phyloP scores from a whole-genome alignment of 2,797 vertebrate genomes.

The Petrocephalus schoutedeni region DNA sequence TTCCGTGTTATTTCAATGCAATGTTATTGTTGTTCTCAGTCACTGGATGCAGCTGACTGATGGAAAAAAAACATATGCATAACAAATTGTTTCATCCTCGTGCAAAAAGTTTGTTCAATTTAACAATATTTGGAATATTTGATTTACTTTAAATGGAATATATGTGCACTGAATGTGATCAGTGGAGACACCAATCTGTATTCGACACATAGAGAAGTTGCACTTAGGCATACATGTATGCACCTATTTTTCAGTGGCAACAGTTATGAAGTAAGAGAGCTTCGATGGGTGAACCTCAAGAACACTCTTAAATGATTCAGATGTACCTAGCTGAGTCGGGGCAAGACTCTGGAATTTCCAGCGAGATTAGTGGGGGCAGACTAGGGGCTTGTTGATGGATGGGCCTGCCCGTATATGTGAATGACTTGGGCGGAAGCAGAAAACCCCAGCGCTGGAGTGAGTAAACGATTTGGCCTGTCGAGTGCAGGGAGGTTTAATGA shows the following conservation, averaged over 20 bases:
- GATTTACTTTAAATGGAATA: neutral
- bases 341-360: slow-evolving; percentile 46
- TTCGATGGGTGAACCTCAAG: slow-evolving; percentile 43
- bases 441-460: neutral
- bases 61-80: neutral
- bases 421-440: neutral
- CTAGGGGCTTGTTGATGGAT: slow-evolving; percentile 11
- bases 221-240: slow-evolving; percentile 1
- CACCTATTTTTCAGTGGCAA: neutral
- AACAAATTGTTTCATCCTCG: neutral
- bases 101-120: neutral
- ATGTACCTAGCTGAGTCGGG: slow-evolving; percentile 40
- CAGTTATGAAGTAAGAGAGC: neutral
- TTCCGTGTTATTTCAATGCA: neutral
- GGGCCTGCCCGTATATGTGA: neutral
- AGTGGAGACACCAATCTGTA: neutral
- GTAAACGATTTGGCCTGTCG: neutral
- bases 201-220: neutral
- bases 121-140: neutral
- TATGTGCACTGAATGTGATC: neutral
- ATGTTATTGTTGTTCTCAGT: neutral
- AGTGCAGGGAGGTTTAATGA: neutral
- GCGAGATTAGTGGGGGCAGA: slow-evolving; percentile 49
- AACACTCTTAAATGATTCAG: slow-evolving; percentile 34
- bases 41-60: neutral